Percentiles rank a stretch among this genome's conserved stretches.
These are phyloP conservation scores for Macrophya alboannulata DNA, from an alignment of 2,888 invertebrate species.

Conservation along the genomic window DNA sequence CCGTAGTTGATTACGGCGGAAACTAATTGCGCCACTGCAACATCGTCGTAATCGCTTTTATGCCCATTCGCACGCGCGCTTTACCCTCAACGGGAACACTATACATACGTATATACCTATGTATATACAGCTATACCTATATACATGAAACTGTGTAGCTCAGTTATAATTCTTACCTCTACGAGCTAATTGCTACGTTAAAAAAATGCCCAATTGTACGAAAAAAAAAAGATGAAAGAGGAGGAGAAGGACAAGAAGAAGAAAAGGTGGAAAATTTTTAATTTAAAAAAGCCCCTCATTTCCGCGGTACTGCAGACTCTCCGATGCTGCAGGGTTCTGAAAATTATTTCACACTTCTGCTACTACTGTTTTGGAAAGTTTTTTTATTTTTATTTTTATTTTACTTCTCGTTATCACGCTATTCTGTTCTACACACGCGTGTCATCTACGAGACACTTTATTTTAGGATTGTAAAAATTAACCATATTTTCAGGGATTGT, in stretches of 20 bases:
- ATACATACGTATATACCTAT: neutral
- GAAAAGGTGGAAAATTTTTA: neutral
- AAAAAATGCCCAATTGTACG: neutral
- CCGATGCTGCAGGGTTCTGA: neutral
- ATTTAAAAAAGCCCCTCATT: neutral
- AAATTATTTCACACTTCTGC: neutral
- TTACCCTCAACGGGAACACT: neutral
- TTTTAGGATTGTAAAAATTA: too few relatives aligned
- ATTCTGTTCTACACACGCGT: neutral
- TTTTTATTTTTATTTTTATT: neutral
- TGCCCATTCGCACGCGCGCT: slow-evolving; percentile 28
- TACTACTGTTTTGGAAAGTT: neutral
- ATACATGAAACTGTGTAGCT: neutral
- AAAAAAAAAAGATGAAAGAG: neutral
- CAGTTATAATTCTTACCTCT: slow-evolving; percentile 20
- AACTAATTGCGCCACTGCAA: slow-evolving; percentile 48
- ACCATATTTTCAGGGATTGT: too few relatives aligned
- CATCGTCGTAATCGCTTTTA: slow-evolving; percentile 48
- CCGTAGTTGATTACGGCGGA: slow-evolving; percentile 25
- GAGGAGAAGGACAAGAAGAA: neutral
- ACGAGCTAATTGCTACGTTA: neutral
- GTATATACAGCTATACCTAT: neutral
- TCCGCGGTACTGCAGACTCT: neutral
- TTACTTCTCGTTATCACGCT: neutral
- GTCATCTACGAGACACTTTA: too few relatives aligned